Evolutionary conservation across 2,797 vertebrate species (phyloP).

Genomic region (Oreochromis grahami): DNA sequence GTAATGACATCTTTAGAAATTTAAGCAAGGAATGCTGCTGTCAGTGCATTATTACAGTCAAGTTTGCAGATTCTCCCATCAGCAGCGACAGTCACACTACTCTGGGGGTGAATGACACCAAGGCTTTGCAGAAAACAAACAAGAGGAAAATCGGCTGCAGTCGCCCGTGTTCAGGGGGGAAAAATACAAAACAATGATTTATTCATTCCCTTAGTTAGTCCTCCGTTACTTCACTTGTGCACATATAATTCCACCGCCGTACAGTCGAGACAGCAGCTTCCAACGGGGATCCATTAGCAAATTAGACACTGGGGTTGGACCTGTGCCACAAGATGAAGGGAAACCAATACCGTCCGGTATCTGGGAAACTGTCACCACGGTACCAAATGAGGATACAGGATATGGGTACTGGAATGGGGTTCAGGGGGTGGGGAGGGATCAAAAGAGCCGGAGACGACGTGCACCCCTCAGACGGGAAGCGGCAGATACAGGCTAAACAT

Average conservation of each 20-base stretch:
- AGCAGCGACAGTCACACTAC: background rate
- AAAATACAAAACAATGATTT: slow-evolving; percentile 67
- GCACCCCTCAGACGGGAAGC: slow-evolving; percentile 34
- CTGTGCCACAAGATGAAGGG: slow-evolving; percentile 64
- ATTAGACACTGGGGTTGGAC: slow-evolving; percentile 69
- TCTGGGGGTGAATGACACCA: slow-evolving; percentile 42
- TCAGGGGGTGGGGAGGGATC: slow-evolving; percentile 11
- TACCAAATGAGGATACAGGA: slow-evolving; percentile 59
- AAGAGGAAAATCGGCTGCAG: slow-evolving; percentile 8
- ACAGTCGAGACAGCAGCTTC: slow-evolving; percentile 48
- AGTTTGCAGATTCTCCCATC: background rate
- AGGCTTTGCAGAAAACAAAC: slow-evolving; percentile 28
- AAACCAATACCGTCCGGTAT: slow-evolving; percentile 67
- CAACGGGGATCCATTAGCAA: slow-evolving; percentile 77
- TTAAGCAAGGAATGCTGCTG: background rate
- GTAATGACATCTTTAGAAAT: background rate
- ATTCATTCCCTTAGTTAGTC: slow-evolving; percentile 71
- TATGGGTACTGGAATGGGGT: slow-evolving; percentile 43
- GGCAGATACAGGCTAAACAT: slow-evolving; percentile 14
- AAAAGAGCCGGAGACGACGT: slow-evolving; percentile 34
- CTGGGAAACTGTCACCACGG: slow-evolving; percentile 69
- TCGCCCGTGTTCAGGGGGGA: background rate
- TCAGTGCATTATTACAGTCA: background rate
- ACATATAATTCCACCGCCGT: slow-evolving; percentile 62
- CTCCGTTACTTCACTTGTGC: slow-evolving; percentile 64